Percentiles rank a stretch among this genome's conserved stretches.
phyloP scores from a whole-genome alignment of 1,140 invertebrate species.

The Penaeus vannamei region DNA sequence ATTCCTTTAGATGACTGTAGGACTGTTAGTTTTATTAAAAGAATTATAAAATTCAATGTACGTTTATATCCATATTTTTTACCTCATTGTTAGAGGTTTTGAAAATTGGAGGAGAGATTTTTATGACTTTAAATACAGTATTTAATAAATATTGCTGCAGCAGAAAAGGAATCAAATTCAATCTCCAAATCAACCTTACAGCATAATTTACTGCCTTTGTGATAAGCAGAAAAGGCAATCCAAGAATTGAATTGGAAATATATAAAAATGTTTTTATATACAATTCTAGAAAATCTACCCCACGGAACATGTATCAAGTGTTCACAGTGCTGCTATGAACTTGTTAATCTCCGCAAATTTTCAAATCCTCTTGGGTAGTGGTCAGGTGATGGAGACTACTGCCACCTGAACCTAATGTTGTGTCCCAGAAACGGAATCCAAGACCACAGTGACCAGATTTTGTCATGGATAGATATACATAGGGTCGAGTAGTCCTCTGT shows the following conservation, averaged over 20 bases:
- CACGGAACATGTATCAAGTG: slow-evolving; percentile 2
- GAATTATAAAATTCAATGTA: slow-evolving; percentile 60
- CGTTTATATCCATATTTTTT: slow-evolving; percentile 63
- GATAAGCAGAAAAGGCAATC: too few relatives aligned
- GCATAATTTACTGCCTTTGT: too few relatives aligned
- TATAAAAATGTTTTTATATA: neutral
- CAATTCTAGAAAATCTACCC: slow-evolving; percentile 10
- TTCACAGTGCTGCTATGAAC: slow-evolving; percentile 14
- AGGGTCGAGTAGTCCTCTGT: slow-evolving; percentile 46
- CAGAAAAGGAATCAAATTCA: too few relatives aligned
- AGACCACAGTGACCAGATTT: slow-evolving; percentile 31
- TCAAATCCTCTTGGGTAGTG: slow-evolving; percentile 46
- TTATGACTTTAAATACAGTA: too few relatives aligned
- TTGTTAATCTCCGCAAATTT: slow-evolving; percentile 37
- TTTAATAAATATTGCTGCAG: too few relatives aligned
- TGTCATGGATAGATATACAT: slow-evolving; percentile 50
- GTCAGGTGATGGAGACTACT: slow-evolving; percentile 46
- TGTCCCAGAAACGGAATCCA: slow-evolving; percentile 55
- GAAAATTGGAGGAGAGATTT: slow-evolving; percentile 48
- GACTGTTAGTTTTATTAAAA: slow-evolving; percentile 65
- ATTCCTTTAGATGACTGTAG: slow-evolving; percentile 60
- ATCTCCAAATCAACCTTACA: too few relatives aligned
- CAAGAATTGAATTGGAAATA: too few relatives aligned
- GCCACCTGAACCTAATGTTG: slow-evolving; percentile 44
- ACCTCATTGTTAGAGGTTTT: slow-evolving; percentile 61